Base-by-base conservation (phyloP, 2,888 invertebrate genomes). In the Eupeodes luniger region DNA sequence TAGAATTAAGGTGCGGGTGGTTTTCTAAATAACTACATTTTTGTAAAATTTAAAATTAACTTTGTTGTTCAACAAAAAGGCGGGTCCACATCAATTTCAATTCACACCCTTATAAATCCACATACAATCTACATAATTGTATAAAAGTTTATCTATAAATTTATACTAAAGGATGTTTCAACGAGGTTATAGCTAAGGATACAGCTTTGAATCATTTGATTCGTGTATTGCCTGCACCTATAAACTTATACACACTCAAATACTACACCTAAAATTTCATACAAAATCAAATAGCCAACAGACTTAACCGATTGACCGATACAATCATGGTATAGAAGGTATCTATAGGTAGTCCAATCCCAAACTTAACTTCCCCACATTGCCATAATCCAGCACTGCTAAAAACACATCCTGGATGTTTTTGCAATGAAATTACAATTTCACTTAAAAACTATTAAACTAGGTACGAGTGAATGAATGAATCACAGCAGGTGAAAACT, bases 361-460 rank as follows among this genome's bases (percentile, higher is more conserved):
- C 72, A 16, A 67, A 64, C 19, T 19, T 19, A 19, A 19, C 19
- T 19, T 19, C 1, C 19, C 19, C 19, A 19, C 47, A 14, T 4
- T 16, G 40, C 34, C 59, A 11, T 47, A 12, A 47, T 16, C 53
- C 27, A 11, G 12, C 67, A 11, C 36, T 7, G 14, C 4, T 1
- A 2, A 9, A 36, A 36, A 67, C 53, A 85, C 72, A 85, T 85
- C 81, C 82, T 83, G 40, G 1, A 40, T 40, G 70, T 64, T 64
- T 62, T 47, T 57, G 74, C 70, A 85, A 75, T 78, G 19, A 78
- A 88, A 88, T 90, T 90, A 85, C 89, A 89, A 89, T 90, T 91
- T 90, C 90, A 90, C 86, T 91, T 89, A 90, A 90, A 84, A 90
- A 84, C 89, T 90, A 91, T 90, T 90, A 90, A 90, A 90, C 89